Base-by-base conservation (phyloP, 2,888 invertebrate species). In the Caenorhabditis sp. region DNA sequence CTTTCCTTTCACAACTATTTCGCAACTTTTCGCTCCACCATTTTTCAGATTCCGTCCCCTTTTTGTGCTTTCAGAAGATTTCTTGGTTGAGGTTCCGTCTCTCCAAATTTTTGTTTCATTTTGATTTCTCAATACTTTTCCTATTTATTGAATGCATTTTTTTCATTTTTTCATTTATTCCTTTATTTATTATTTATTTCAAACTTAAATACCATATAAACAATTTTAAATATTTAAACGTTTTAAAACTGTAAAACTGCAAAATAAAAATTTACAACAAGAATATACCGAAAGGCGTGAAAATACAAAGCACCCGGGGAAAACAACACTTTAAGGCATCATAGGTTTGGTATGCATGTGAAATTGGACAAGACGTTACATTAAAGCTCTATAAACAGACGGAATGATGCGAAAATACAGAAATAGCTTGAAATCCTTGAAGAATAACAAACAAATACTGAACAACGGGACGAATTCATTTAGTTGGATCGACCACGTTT, bases 401-500 rank as follows among this genome's bases (percentile, higher is more conserved):
- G 80, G 80, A 80, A 80, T 80, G 80, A 40, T 40, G 47, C 26
- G 37, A 32, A 26, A 50, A 51, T 28, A 24, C 24, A 13, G 40
- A 70, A 61, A 28, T n/a, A 55, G 28, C 37, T 26, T 37, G 26
- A 24, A 4, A n/a, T n/a, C n/a, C n/a, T n/a, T n/a, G n/a, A 61
- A 24, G 26, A 47, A 61, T 24, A 26, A 8, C 40, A 28, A 47
- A 26, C 22, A 6, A 47, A 26, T 32, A 24, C 40, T 37, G 32
- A 24, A 22, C n/a, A 13, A 26, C 13, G 13, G 13, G 13, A 40
- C 11, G 40, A 40, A 40, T 6, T 32, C 20, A 60, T 55, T 65
- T 55, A 83, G 37, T 70, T 79, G 18, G 82, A 79, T 51, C 76
- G 70, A 53, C 82, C 79, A 22, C 82, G 76, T 65, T 79, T 79